Conservation (phyloP, 2,113 vertebrate species). For the Artemisiospiza belli region DNA sequence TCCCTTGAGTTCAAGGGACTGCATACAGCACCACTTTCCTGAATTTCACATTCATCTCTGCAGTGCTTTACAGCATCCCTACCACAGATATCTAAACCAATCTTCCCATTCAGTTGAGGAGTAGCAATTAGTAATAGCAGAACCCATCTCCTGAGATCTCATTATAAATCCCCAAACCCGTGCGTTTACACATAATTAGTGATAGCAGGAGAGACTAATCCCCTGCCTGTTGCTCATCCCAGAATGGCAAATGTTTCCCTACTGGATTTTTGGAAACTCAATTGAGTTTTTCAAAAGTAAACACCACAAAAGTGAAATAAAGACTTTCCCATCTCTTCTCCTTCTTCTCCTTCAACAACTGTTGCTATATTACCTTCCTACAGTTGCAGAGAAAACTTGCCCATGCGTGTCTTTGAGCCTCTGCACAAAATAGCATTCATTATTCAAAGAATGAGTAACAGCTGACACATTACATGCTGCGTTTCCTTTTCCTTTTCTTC, state of each 20-base stretch:
- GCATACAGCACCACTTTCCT: not conserved
- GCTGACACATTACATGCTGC: not conserved
- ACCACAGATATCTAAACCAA: not conserved
- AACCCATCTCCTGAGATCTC: slow-evolving; percentile 1
- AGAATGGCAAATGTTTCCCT: not conserved
- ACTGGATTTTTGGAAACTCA: not conserved
- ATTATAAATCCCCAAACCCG: not conserved
- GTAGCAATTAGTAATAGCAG: not conserved
- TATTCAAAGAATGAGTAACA: slow-evolving; percentile 38
- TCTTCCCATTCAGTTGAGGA: not conserved
- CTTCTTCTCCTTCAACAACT: not conserved
- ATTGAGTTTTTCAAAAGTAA: slow-evolving; percentile 11
- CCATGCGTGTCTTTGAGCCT: not conserved
- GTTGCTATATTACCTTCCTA: not conserved
- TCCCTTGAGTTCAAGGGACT: not conserved
- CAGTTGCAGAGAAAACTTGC: not conserved
- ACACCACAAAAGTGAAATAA: not conserved
- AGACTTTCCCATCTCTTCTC: not conserved
- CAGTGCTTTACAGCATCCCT: not conserved
- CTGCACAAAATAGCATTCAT: not conserved
- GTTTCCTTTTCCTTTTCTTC: not conserved
- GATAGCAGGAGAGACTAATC: not conserved
- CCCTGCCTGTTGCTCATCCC: not conserved
- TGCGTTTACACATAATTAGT: not conserved
- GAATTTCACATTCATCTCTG: not conserved